phyloP scores from a whole-genome alignment of 1,140 invertebrate genomes.

The Panagrolaimus sp. region DNA sequence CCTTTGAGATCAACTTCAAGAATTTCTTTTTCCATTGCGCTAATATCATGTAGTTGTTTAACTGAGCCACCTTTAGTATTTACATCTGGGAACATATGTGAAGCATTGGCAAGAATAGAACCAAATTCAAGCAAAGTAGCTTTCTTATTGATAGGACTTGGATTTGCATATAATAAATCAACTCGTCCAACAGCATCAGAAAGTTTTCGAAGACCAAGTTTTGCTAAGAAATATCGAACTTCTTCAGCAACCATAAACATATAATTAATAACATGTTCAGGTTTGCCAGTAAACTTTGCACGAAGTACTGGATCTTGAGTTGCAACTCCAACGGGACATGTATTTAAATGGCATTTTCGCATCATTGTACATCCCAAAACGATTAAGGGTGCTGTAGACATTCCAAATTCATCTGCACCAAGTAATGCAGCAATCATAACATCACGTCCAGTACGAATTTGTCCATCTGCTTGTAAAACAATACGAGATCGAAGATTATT shows the following conservation, averaged over 20 bases:
- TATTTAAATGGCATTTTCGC: constrained; percentile 98
- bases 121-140: constrained; percentile 77
- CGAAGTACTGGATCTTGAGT: constrained; percentile 87
- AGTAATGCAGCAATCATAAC: constrained; percentile 89
- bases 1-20: constrained; percentile 28
- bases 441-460: constrained; percentile 86
- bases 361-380: constrained; percentile 98
- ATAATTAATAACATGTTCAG: constrained; percentile 95
- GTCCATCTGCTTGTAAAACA: constrained; percentile 87
- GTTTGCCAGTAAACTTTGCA: constrained; percentile 92
- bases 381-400: constrained; percentile 89
- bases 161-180: constrained; percentile 68
- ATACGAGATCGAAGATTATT: constrained; percentile 90
- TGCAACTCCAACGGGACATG: constrained; percentile 95
- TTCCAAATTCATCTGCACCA: constrained; percentile 95
- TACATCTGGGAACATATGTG: constrained; percentile 77
- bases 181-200: constrained; percentile 89
- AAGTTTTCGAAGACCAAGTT: constrained; percentile 77
- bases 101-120: constrained; percentile 78
- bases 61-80: constrained; percentile 84
- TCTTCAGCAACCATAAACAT: constrained; percentile 95
- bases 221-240: constrained; percentile 73
- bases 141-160: constrained; percentile 68
- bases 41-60: constrained; percentile 60
- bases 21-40: constrained; percentile 39